Conservation (phyloP, 2,888 invertebrate genomes). For the Phragmatobia fuliginosa region DNA sequence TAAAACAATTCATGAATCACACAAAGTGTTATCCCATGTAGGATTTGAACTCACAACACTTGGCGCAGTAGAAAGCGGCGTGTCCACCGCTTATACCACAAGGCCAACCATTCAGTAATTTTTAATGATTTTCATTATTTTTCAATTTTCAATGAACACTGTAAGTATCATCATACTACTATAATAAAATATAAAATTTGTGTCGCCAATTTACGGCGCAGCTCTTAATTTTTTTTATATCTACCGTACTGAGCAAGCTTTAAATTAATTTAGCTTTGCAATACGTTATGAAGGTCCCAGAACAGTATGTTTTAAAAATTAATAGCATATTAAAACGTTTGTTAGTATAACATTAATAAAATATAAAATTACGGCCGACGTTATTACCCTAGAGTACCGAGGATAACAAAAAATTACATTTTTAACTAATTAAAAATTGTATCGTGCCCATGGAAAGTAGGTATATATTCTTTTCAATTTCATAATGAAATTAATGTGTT, state of each 20-base stretch:
- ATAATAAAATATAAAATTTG: not conserved
- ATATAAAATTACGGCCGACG: constrained; percentile 58
- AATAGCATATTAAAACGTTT: constrained; percentile 55
- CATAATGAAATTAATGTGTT: not conserved
- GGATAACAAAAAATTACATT: constrained; percentile 51
- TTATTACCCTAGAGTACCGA: constrained; percentile 53
- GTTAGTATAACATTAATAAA: constrained; percentile 64
- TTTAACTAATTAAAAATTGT: constrained; percentile 32
- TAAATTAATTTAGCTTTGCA: not conserved
- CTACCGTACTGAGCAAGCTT: not conserved
- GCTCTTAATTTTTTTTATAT: not conserved
- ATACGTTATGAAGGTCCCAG: constrained; percentile 18
- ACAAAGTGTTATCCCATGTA: too few relatives aligned
- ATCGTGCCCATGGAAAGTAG: constrained; percentile 13
- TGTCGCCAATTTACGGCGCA: not conserved
- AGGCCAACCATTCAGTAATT: too few relatives aligned
- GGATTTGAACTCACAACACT: too few relatives aligned
- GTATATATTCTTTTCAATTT: constrained; percentile 5
- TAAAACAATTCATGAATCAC: too few relatives aligned
- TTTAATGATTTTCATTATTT: too few relatives aligned
- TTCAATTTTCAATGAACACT: too few relatives aligned
- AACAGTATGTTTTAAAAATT: constrained; percentile 52
- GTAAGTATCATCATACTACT: too few relatives aligned
- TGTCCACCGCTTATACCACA: too few relatives aligned
- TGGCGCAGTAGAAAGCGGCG: too few relatives aligned